Evolutionary conservation across 1,140 invertebrate genomes (phyloP).

Genomic region (Choristoneura fumiferana): DNA sequence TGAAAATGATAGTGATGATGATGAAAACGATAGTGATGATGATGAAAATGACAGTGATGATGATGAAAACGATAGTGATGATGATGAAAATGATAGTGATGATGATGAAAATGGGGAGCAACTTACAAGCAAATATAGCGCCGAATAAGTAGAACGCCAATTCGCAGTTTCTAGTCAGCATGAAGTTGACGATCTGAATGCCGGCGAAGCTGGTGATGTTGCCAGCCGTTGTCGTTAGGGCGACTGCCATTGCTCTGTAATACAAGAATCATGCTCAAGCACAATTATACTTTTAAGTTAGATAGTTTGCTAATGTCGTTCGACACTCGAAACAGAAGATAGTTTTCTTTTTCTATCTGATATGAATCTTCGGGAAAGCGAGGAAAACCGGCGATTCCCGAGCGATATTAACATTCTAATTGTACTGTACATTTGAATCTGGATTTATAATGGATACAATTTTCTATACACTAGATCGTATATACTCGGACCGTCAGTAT

Average conservation of each 20-base stretch:
- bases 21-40: no score
- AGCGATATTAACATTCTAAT: no score
- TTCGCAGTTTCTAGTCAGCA: slow-evolving; percentile 49
- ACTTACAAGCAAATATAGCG: slow-evolving; percentile 46
- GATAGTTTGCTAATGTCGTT: no score
- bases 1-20: background rate
- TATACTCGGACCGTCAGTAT: no score
- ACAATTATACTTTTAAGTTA: no score
- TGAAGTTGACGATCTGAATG: slow-evolving; percentile 50
- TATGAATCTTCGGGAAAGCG: no score
- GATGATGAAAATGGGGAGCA: slow-evolving; percentile 13
- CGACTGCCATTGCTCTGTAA: slow-evolving; percentile 51
- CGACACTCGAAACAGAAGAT: no score
- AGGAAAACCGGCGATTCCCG: no score
- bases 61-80: background rate
- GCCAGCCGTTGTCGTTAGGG: slow-evolving; percentile 42
- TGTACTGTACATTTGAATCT: no score
- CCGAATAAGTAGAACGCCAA: slow-evolving; percentile 49
- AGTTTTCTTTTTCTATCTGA: no score
- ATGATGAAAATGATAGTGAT: background rate
- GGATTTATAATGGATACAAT: no score
- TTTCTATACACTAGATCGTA: no score
- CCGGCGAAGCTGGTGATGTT: slow-evolving; percentile 42
- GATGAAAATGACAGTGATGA: background rate
- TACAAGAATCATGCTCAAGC: background rate